Percentiles rank a stretch among this genome's conserved stretches.
These are phyloP conservation scores for Azemiops feae DNA, from an alignment of 2,113 vertebrate species.

Conservation along the genomic window DNA sequence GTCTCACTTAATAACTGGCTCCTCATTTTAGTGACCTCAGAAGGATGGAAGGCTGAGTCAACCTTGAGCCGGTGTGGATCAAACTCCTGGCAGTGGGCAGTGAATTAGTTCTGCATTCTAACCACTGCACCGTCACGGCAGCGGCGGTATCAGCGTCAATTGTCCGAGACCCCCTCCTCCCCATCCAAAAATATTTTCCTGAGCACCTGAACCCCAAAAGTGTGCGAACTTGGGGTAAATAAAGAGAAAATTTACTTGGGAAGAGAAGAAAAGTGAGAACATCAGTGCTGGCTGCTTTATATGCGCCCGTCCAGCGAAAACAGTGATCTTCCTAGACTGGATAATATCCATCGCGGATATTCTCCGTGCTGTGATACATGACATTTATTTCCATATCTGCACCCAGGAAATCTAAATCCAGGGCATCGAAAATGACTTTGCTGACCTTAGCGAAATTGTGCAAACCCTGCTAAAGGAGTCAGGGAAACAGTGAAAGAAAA, in stretches of 20 bases:
- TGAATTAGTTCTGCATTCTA: too few species aligned
- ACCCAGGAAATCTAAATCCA: neutral
- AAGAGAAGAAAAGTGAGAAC: neutral
- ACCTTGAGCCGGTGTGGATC: too few species aligned
- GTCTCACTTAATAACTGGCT: too few species aligned
- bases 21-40: too few species aligned
- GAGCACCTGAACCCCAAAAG: neutral
- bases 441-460: neutral
- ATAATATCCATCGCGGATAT: neutral
- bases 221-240: neutral
- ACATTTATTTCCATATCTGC: neutral
- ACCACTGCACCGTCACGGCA: too few species aligned
- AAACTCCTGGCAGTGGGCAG: too few species aligned
- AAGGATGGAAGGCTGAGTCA: too few species aligned
- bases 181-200: neutral
- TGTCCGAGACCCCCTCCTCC: too few species aligned
- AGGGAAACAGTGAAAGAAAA: neutral
- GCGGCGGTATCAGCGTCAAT: too few species aligned
- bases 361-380: neutral
- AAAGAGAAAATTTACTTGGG: neutral
- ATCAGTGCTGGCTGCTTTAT: neutral
- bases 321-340: neutral
- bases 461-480: neutral
- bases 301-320: accelerated
- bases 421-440: neutral